A percentile compares a stretch with the other conserved stretches of the same genome.
Conservation (phyloP, 2,797 vertebrate species). For the Oreochromis grahami region DNA sequence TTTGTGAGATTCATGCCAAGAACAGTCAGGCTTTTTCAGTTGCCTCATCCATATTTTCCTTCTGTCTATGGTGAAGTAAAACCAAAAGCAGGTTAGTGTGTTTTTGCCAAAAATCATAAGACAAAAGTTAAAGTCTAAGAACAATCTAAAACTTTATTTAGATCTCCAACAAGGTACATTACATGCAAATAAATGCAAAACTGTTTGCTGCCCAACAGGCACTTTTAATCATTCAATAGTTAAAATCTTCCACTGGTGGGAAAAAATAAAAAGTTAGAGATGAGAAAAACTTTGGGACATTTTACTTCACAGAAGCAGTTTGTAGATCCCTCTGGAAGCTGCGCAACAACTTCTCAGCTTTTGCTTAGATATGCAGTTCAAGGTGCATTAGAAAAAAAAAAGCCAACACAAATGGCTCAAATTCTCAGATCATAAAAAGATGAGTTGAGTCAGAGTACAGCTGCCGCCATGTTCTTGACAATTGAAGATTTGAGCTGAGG, state of each 20-base stretch:
- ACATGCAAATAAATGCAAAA: neutral
- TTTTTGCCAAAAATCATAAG: neutral
- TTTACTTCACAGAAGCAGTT: neutral
- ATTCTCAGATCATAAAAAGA: neutral
- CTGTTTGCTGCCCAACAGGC: neutral
- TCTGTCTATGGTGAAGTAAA: accelerated
- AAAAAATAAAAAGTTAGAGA: neutral
- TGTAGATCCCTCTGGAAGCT: neutral
- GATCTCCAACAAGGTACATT: neutral
- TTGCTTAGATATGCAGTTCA: neutral
- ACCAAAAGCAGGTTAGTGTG: neutral
- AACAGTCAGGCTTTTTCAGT: neutral
- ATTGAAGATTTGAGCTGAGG: slow-evolving; percentile 77
- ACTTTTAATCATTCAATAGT: neutral
- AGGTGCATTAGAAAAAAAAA: neutral
- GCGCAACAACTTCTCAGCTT: neutral
- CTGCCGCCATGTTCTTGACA: slow-evolving; percentile 76
- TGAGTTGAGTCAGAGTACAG: slow-evolving; percentile 49
- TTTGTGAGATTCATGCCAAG: neutral
- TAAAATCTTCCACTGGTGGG: neutral
- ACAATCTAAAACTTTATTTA: neutral
- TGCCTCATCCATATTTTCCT: accelerated
- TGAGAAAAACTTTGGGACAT: neutral
- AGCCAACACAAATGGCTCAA: neutral
- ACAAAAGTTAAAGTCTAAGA: neutral